Percentiles rank a stretch among this genome's conserved stretches.
These are phyloP conservation scores for Rhinoraja longicauda DNA, from an alignment of 2,797 vertebrate species.

Conservation along the genomic window DNA sequence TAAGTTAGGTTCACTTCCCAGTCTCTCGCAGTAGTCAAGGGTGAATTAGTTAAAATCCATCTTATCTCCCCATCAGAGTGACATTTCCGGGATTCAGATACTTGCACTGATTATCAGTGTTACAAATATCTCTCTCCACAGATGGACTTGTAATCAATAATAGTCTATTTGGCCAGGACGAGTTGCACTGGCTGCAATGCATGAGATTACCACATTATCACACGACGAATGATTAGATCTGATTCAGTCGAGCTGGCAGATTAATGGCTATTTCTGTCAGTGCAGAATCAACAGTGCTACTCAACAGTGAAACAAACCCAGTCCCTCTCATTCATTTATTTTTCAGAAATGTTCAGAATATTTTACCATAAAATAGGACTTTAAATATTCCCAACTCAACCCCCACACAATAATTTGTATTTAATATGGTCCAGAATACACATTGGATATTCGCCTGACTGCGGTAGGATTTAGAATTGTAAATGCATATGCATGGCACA, in stretches of 20 bases:
- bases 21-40: not conserved
- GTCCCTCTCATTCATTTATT: not conserved
- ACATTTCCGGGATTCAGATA: slow-evolving; percentile 15
- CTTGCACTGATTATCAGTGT: slow-evolving; percentile 7
- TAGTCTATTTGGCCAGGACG: slow-evolving; percentile 8
- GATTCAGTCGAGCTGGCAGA: slow-evolving; percentile 19
- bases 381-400: not conserved
- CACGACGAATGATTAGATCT: not conserved
- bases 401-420: not conserved
- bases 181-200: not conserved
- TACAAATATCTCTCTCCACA: slow-evolving; percentile 1
- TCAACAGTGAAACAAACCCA: not conserved
- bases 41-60: slow-evolving; percentile 15
- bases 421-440: not conserved
- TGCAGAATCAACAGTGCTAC: not conserved
- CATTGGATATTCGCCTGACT: not conserved
- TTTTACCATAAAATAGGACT: not conserved
- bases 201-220: slow-evolving; percentile 24
- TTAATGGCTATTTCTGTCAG: not conserved
- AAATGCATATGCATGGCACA: not conserved
- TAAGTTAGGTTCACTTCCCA: not conserved
- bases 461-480: not conserved
- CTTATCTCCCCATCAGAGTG: not conserved
- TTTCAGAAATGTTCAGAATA: not conserved
- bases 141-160: slow-evolving; percentile 17